A percentile compares a stretch with the other conserved stretches of the same genome.
phyloP scores from a whole-genome alignment of 2,888 invertebrate species.

The Galerucella pusilla region DNA sequence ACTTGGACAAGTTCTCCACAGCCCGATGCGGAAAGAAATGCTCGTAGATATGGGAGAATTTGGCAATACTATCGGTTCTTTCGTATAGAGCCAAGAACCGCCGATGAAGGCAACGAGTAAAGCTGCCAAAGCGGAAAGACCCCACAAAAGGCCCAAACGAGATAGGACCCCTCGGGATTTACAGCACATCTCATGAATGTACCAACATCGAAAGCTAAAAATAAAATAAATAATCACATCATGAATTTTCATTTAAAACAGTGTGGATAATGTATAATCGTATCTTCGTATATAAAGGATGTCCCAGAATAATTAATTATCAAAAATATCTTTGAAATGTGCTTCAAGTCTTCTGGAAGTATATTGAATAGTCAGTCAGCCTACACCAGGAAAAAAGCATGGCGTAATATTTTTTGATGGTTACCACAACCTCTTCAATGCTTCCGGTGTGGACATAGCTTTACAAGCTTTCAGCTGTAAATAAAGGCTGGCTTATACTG shows the following conservation, averaged over 20 bases:
- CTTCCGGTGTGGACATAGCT: too few species aligned
- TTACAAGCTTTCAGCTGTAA: too few species aligned
- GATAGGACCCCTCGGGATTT: slow-evolving; percentile 62
- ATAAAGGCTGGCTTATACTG: too few species aligned
- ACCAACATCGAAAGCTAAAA: slow-evolving; percentile 32
- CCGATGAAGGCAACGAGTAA: slow-evolving; percentile 66
- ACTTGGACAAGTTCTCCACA: slow-evolving; percentile 67
- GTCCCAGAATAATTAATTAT: too few species aligned
- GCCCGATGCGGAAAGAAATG: slow-evolving; percentile 66
- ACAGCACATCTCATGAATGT: slow-evolving; percentile 58
- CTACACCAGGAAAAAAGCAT: too few species aligned
- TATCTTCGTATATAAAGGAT: too few species aligned
- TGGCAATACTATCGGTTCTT: slow-evolving; percentile 65
- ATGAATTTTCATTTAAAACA: slow-evolving; percentile 4
- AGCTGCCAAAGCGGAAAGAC: slow-evolving; percentile 64
- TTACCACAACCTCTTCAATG: too few species aligned
- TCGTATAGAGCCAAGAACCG: slow-evolving; percentile 67
- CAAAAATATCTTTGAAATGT: too few species aligned
- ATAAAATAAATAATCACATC: not conserved
- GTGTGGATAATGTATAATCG: not conserved
- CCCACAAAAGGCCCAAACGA: slow-evolving; percentile 65
- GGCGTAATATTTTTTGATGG: too few species aligned
- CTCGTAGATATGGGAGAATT: slow-evolving; percentile 64
- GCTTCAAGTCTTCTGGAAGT: too few species aligned
- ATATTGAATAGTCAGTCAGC: too few species aligned